These are phyloP conservation scores for Rhodinocichla rosea DNA, from an alignment of 2,113 vertebrate genomes.

Conservation along the genomic window DNA sequence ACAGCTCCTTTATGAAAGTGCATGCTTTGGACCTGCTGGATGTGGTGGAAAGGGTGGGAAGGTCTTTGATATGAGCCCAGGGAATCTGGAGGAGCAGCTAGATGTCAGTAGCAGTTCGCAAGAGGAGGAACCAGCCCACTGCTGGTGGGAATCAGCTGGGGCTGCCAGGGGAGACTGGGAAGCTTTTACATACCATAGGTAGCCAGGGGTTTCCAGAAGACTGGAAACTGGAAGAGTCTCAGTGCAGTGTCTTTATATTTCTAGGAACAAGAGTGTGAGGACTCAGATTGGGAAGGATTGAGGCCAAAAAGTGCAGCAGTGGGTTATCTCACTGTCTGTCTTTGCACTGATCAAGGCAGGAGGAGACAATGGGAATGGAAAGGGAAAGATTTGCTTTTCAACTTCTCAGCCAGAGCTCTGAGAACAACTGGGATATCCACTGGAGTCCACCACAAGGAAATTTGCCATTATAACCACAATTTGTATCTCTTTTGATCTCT, in stretches of 20 bases:
- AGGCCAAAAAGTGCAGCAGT: background rate
- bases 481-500: background rate
- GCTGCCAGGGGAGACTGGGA: background rate
- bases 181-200: accelerated
- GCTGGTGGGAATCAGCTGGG: background rate
- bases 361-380: background rate
- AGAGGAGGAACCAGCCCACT: background rate
- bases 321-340: background rate
- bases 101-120: constrained; percentile 12
- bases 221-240: background rate
- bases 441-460: background rate
- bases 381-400: background rate
- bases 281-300: accelerated
- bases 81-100: background rate
- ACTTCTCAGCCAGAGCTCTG: background rate
- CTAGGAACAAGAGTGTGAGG: background rate
- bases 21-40: background rate
- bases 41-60: background rate
- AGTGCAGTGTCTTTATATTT: background rate
- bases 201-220: background rate
- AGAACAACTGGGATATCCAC: background rate
- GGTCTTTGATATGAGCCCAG: background rate
- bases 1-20: background rate
- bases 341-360: background rate
- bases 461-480: background rate